phyloP scores from a whole-genome alignment of 1,140 invertebrate species.

The Halyomorpha halys region DNA sequence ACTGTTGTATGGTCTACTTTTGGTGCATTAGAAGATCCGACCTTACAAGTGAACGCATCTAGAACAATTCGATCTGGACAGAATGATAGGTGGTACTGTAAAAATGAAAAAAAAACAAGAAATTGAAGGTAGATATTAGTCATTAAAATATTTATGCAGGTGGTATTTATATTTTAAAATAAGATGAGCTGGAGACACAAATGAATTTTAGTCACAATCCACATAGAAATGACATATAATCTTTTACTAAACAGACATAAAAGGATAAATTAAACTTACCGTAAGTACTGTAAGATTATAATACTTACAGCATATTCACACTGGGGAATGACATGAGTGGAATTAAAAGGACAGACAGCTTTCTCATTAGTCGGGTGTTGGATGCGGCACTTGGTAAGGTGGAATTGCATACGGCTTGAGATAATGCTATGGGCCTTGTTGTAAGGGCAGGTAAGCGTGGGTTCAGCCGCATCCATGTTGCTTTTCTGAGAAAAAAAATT shows the following conservation, averaged over 20 bases:
- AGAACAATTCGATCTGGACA: background rate
- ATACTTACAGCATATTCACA: background rate
- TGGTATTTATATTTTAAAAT: too few relatives aligned
- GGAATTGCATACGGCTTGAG: background rate
- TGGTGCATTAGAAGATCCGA: background rate
- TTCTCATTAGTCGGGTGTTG: background rate
- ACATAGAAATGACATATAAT: too few relatives aligned
- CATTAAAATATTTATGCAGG: too few relatives aligned
- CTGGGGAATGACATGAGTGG: background rate
- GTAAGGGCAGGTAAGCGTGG: background rate
- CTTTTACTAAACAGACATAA: too few relatives aligned
- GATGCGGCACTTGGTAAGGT: background rate
- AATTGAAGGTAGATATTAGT: too few relatives aligned
- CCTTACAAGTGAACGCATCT: background rate
- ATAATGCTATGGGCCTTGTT: conserved; percentile 1
- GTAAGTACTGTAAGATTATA: too few relatives aligned
- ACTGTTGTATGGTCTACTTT: background rate
- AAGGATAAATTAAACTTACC: too few relatives aligned
- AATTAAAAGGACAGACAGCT: background rate
- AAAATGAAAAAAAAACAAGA: background rate
- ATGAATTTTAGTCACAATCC: too few relatives aligned
- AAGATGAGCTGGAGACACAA: too few relatives aligned
- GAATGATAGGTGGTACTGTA: background rate
- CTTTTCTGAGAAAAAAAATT: too few relatives aligned
- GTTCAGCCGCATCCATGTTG: background rate